Conservation (phyloP, 2,113 vertebrate genomes). For the Mesocricetus auratus region DNA sequence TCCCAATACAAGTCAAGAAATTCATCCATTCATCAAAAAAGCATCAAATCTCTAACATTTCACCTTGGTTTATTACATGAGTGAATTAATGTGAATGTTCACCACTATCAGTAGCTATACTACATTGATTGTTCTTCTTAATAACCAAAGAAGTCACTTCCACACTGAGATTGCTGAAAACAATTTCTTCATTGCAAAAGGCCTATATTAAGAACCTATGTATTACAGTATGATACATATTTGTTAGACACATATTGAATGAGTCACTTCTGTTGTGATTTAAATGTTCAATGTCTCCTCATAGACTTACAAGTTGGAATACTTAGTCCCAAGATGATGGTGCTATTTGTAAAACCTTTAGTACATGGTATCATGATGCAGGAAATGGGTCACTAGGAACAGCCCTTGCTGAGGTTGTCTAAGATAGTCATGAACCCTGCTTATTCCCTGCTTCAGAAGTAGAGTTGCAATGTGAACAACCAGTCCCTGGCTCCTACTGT, state of each 20-base stretch:
- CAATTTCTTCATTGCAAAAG: background rate
- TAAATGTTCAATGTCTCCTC: too few relatives aligned
- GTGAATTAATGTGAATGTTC: background rate
- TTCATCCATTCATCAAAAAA: background rate
- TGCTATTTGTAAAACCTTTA: background rate
- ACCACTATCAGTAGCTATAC: accelerated
- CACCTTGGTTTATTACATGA: background rate
- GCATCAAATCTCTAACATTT: background rate
- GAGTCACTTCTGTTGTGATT: background rate
- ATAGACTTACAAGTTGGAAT: background rate
- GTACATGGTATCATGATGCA: too few relatives aligned
- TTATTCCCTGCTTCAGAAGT: background rate
- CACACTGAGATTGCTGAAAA: background rate
- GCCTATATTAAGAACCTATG: background rate
- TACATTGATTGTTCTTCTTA: background rate
- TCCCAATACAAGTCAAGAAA: background rate
- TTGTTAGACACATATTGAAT: background rate
- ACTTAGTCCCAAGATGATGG: background rate
- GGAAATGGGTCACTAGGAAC: background rate
- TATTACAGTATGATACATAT: background rate
- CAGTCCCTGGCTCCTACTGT: background rate
- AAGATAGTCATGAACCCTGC: accelerated
- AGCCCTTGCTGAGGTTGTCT: background rate
- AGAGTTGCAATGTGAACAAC: background rate
- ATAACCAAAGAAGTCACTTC: background rate